phyloP scores from a whole-genome alignment of 2,888 invertebrate genomes.

The Zonitis immaculata region DNA sequence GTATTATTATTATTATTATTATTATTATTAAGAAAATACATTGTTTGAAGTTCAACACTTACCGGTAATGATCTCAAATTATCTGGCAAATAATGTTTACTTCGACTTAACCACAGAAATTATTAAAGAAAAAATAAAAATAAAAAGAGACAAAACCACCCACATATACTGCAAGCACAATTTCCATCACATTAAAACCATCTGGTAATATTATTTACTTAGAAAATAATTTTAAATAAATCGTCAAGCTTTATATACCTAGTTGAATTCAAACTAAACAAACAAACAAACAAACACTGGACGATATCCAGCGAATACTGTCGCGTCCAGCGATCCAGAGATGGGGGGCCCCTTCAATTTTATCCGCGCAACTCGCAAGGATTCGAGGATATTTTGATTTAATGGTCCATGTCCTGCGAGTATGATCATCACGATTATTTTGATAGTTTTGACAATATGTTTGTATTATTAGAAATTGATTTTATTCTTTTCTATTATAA shows the following conservation, averaged over 20 bases:
- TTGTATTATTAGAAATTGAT: too few species aligned
- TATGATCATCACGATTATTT: not conserved
- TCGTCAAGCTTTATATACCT: too few species aligned
- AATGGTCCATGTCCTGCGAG: slow-evolving; percentile 15
- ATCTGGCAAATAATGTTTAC: not conserved
- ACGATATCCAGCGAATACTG: slow-evolving; percentile 12
- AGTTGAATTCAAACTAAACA: not conserved
- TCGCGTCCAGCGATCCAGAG: slow-evolving; percentile 15
- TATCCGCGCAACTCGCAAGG: slow-evolving; percentile 18
- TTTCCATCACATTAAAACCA: not conserved
- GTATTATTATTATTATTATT: not conserved
- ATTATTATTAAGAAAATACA: not conserved
- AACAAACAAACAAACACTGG: not conserved
- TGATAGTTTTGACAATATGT: not conserved
- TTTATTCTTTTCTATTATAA: not conserved
- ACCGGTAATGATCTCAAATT: not conserved
- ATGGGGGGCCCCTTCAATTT: slow-evolving; percentile 16
- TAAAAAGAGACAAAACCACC: too few species aligned
- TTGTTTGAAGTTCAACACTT: not conserved
- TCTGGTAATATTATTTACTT: too few species aligned
- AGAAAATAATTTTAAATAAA: too few species aligned
- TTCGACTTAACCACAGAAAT: too few species aligned
- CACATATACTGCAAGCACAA: not conserved
- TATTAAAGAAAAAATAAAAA: too few species aligned
- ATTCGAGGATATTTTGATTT: slow-evolving; percentile 9